phyloP scores from a whole-genome alignment of 1,140 invertebrate species.

The Temnothorax curvispinosus region DNA sequence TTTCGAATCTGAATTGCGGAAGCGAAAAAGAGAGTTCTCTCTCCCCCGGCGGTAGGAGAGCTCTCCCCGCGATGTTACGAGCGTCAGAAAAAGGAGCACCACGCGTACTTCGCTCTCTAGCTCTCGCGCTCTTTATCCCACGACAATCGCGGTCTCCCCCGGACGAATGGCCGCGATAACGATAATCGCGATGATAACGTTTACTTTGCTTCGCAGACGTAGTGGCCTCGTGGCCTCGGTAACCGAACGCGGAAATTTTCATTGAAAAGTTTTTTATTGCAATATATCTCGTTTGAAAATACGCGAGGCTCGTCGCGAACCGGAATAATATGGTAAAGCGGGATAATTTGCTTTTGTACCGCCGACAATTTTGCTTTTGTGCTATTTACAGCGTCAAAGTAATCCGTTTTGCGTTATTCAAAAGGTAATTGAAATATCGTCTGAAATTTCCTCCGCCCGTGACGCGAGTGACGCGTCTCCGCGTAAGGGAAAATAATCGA shows the following conservation, averaged over 20 bases:
- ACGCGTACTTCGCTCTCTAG: neutral
- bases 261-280: slow-evolving; percentile 30
- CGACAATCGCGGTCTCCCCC: neutral
- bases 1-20: slow-evolving; percentile 56
- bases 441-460: neutral
- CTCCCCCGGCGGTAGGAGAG: neutral
- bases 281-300: slow-evolving; percentile 9
- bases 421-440: slow-evolving; percentile 28
- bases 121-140: slow-evolving; percentile 31
- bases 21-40: slow-evolving; percentile 23
- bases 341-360: slow-evolving; percentile 39
- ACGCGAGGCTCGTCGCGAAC: neutral
- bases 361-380: slow-evolving; percentile 33
- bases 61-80: neutral
- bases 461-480: neutral
- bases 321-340: slow-evolving; percentile 22
- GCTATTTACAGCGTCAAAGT: neutral
- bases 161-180: neutral
- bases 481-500: neutral
- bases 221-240: neutral
- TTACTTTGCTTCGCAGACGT: slow-evolving; percentile 9
- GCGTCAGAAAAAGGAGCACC: neutral
- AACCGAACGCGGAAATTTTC: slow-evolving; percentile 15
- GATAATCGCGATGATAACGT: slow-evolving; percentile 45
- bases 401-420: slow-evolving; percentile 5